phyloP scores from a whole-genome alignment of 2,888 invertebrate species.

The Caenorhabditis zanzibari region DNA sequence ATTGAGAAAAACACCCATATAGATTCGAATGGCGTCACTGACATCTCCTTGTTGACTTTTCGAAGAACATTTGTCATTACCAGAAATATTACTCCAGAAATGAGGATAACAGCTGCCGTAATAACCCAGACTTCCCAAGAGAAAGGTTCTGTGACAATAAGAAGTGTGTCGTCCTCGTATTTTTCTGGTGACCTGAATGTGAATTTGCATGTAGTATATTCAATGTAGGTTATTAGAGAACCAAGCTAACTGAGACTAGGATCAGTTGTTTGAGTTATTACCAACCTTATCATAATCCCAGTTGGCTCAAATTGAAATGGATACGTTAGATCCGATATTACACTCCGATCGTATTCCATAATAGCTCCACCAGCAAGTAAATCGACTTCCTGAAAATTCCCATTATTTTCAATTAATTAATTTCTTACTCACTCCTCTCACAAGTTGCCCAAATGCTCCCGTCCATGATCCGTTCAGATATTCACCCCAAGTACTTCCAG shows the following conservation, averaged over 20 bases:
- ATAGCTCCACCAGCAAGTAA: constrained; percentile 81
- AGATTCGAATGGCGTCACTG: constrained; percentile 73
- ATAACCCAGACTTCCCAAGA: constrained; percentile 81
- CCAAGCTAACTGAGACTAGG: no score
- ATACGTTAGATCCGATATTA: constrained; percentile 82
- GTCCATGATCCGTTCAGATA: constrained; percentile 77
- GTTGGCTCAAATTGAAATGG: constrained; percentile 79
- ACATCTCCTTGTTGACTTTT: constrained; percentile 65
- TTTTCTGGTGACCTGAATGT: constrained; percentile 74
- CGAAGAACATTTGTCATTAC: constrained; percentile 64
- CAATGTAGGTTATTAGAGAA: no score
- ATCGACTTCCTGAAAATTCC: constrained; percentile 74
- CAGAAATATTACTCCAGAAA: constrained; percentile 75
- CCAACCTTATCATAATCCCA: constrained; percentile 72
- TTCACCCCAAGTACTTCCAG: constrained; percentile 70
- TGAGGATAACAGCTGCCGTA: constrained; percentile 73
- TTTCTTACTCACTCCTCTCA: constrained; percentile 65
- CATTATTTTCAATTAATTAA: not conserved
- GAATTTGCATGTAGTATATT: no score
- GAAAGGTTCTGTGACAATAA: constrained; percentile 79
- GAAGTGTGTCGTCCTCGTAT: constrained; percentile 74
- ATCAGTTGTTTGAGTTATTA: not conserved
- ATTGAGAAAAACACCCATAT: constrained; percentile 80
- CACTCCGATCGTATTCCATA: constrained; percentile 76
- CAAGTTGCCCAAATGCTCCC: constrained; percentile 77